Base-by-base conservation (phyloP, 1,140 invertebrate species). In the Drosophila obscura region DNA sequence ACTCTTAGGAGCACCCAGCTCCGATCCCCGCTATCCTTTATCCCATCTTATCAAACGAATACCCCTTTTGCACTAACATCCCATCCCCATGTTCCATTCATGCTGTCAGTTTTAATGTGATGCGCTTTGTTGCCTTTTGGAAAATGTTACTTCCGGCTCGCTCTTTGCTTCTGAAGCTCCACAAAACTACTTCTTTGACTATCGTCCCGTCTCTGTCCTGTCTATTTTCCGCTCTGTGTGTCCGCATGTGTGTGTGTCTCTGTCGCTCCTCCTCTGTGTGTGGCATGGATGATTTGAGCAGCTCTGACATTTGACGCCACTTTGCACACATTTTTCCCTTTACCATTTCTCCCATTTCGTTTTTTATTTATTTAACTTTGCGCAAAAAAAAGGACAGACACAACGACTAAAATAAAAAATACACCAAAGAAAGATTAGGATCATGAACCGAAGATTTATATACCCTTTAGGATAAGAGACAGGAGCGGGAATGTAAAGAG, bases 241-340 rank as follows among this genome's bases (percentile, higher is more conserved):
- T 49, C 24, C 31, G 5, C 24, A 15, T 49, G 19, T 44, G 44
- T 19, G 55, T 22, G 48, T 60, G 22, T 52, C 28, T 46, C 43
- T 11, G 2, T 11, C 9, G 31, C 5, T 45, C 7, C 44, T 9
- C n/a, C 11, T 68, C 56, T 68, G 61, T 69, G 51, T 82, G 72
- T 72, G 50, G 52, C 57, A 80, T 77, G 76, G 67, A 81, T 84
- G 81, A 84, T 76, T 82, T 85, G 68, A 84, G 63, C 81, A 80
- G 68, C 73, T 69, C 75, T 88, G 82, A 88, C 83, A 88, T 88
- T 87, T 85, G 83, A 88, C 74, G 83, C 83, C 83, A 88, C 78
- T 81, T 87, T 81, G 64, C 77, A 51, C 61, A 65, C 45, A 58
- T 51, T 65, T 67, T 41, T 43, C 59, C 48, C 64, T 15, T 58